phyloP scores from a whole-genome alignment of 1,140 invertebrate species.

The Drosophila murphyi region DNA sequence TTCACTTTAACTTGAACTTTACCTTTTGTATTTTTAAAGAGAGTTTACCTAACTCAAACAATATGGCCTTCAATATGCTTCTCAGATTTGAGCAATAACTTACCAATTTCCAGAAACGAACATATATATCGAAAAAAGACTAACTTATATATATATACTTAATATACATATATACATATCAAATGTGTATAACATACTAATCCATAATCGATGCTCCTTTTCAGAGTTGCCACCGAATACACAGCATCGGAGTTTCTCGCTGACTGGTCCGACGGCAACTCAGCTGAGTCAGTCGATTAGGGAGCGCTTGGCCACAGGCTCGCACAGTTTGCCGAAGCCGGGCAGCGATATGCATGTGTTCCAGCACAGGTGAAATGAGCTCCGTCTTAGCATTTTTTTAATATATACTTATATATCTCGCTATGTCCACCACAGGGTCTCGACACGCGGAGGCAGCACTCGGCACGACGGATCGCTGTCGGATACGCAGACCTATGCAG shows the following conservation, averaged over 20 bases:
- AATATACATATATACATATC: too few species aligned
- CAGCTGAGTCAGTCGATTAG: constrained; percentile 93
- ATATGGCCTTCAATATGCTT: too few species aligned
- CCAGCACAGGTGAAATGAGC: constrained; percentile 73
- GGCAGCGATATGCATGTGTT: constrained; percentile 86
- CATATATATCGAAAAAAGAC: too few species aligned
- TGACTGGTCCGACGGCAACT: constrained; percentile 92
- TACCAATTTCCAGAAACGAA: too few species aligned
- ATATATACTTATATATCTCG: neutral
- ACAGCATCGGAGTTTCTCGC: constrained; percentile 91
- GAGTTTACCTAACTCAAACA: too few species aligned
- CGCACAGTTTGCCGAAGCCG: constrained; percentile 91
- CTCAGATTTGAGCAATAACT: too few species aligned
- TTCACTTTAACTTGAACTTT: too few species aligned
- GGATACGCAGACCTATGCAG: constrained; percentile 89
- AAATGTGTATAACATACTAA: too few species aligned
- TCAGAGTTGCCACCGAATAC: constrained; percentile 83
- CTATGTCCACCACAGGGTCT: constrained; percentile 76
- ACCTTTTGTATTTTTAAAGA: too few species aligned
- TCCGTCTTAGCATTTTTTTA: neutral
- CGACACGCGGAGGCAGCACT: constrained; percentile 87
- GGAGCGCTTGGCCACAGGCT: constrained; percentile 91
- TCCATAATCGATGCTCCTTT: neutral
- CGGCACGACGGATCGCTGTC: constrained; percentile 91
- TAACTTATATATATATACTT: too few species aligned